Evolutionary conservation across 2,888 invertebrate genomes (phyloP).

Genomic region (Acronicta leporina): DNA sequence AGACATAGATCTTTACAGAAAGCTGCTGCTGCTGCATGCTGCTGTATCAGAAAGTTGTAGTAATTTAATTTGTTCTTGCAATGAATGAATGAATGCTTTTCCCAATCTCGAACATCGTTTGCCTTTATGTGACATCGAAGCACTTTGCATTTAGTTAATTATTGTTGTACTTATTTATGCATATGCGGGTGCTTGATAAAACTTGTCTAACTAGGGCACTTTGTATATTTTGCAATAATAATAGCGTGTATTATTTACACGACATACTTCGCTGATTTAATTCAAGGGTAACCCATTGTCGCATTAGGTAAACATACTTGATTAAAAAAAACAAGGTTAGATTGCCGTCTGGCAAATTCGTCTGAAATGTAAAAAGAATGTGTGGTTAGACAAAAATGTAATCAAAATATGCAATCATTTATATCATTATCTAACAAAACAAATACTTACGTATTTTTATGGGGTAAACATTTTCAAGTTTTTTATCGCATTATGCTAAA

Average conservation of each 20-base stretch:
- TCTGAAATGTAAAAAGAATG: too few relatives aligned
- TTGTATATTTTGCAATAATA: slow-evolving; percentile 29
- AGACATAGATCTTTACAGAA: too few relatives aligned
- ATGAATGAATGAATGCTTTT: slow-evolving; percentile 18
- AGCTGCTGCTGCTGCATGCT: too few relatives aligned
- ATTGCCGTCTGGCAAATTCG: too few relatives aligned
- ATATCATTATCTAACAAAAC: too few relatives aligned
- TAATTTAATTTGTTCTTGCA: not conserved
- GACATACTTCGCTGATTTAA: slow-evolving; percentile 16
- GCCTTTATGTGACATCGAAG: slow-evolving; percentile 9
- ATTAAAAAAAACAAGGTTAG: too few relatives aligned
- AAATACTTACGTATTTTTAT: too few relatives aligned
- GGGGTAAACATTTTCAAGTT: too few relatives aligned
- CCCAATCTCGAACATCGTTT: slow-evolving; percentile 11
- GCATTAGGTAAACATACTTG: slow-evolving; percentile 20
- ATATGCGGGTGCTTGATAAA: slow-evolving; percentile 28
- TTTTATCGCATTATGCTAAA: too few relatives aligned
- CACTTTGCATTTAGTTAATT: slow-evolving; percentile 15
- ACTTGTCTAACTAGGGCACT: slow-evolving; percentile 13
- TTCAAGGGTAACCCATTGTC: slow-evolving; percentile 41
- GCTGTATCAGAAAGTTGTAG: not conserved
- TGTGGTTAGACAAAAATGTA: too few relatives aligned
- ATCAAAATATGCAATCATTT: too few relatives aligned
- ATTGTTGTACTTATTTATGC: slow-evolving; percentile 14
- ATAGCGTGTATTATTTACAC: slow-evolving; percentile 28